Evolutionary conservation across 2,113 vertebrate species (phyloP), one percentile per base, ranked within the genome.

Genomic region (Lethenteron reissneri): DNA sequence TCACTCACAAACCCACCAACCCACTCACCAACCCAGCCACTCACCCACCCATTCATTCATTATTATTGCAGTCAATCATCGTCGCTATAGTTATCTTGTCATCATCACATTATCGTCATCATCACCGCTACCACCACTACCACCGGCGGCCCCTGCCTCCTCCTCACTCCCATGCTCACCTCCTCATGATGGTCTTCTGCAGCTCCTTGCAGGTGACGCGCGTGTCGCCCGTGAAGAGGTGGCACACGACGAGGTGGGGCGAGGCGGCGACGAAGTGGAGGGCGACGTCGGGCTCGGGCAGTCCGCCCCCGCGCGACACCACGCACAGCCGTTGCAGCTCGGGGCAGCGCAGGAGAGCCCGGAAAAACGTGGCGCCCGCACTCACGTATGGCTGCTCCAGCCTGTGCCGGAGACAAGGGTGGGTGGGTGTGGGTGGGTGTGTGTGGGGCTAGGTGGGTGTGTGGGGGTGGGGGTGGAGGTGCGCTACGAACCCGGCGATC

Each of bases 381-480:
- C 80, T 88, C 78, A 96, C 84, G 76, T 96, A 88, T 0, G 90
- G 92, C 82, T 97, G 90, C 79, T 97, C 92, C 64, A 97, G 83
- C 79, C 92, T 97, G 78, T 1, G 41, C 6, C 41, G 6, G 41
- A 41, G 41, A 41, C 41, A 41, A 6, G 41, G 41, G 41, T 41
- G 41, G 41, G 41, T 41, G 41, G 41, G 41, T 41, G 41, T 41
- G 41, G 41, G 41, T 41, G 41, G 41, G 41, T 41, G 41, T 6
- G 41, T 25, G 25, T 25, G 25, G 4, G 25, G 25, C 25, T 25
- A 4, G 41, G 41, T 41, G 41, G 6, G 41, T 41, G 41, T 21
- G 21, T 21, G 21, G 21, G 21, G 17, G 17, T 19, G 17, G 17
- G 17, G 25, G 25, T 41, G 25, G 25, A 21, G 21, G 25, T 41